Evolutionary conservation across 2,113 vertebrate species (phyloP).

Genomic region (Anser cygnoides): DNA sequence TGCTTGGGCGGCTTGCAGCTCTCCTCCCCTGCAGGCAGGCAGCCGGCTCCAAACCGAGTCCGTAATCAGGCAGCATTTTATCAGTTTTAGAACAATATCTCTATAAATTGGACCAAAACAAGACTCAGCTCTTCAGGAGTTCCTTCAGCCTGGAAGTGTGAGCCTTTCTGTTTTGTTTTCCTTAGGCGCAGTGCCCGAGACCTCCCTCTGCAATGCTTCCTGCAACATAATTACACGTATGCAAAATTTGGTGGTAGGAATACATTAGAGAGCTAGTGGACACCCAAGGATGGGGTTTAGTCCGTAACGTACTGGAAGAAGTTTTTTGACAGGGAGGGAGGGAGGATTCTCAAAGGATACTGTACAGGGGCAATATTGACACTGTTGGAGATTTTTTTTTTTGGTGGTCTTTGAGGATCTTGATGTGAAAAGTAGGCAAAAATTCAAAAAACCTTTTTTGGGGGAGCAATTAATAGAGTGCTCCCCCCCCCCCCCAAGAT

Average conservation of each 20-base stretch:
- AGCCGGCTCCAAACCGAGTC: neutral
- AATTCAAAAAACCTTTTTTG: neutral
- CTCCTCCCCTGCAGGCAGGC: neutral
- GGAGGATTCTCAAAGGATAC: neutral
- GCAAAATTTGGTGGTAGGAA: neutral
- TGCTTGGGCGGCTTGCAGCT: neutral
- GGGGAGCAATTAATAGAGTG: neutral
- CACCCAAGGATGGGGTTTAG: neutral
- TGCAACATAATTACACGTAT: neutral
- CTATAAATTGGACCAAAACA: neutral
- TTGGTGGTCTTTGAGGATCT: neutral
- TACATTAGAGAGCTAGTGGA: neutral
- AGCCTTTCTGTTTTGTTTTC: neutral
- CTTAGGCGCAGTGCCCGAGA: accelerated
- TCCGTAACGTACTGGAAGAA: accelerated
- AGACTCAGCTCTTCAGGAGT: neutral
- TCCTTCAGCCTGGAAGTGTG: neutral
- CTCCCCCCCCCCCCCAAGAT: too few species aligned
- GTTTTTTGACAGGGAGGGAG: neutral
- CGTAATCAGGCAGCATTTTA: neutral
- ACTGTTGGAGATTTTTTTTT: neutral
- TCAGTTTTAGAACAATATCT: neutral
- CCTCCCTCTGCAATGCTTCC: neutral
- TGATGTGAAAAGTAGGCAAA: neutral
- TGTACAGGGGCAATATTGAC: accelerated